phyloP scores from a whole-genome alignment of 2,888 invertebrate genomes.

The Drosophila merina region DNA sequence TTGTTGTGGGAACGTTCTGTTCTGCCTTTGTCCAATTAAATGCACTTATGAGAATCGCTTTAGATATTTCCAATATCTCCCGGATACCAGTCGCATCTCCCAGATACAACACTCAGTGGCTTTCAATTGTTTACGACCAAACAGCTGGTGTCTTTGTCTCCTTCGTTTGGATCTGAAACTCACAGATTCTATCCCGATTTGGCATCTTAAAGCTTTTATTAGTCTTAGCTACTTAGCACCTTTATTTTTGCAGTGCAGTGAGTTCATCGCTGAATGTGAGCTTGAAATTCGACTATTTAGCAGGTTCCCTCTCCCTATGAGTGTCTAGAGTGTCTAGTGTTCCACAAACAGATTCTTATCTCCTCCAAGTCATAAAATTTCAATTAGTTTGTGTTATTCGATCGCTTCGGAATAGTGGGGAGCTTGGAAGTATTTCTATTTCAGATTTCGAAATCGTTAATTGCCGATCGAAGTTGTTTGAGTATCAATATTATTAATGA shows the following conservation, averaged over 20 bases:
- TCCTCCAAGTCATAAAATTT: slow-evolving; percentile 58
- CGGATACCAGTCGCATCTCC: slow-evolving; percentile 17
- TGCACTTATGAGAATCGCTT: slow-evolving; percentile 61
- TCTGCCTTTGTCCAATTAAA: slow-evolving; percentile 32
- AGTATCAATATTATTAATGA: no score
- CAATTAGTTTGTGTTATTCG: slow-evolving; percentile 57
- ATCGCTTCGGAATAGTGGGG: slow-evolving; percentile 1
- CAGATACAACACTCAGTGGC: slow-evolving; percentile 30
- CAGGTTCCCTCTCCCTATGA: slow-evolving; percentile 29
- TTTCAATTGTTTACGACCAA: slow-evolving; percentile 50
- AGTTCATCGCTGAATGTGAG: slow-evolving; percentile 62
- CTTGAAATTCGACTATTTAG: slow-evolving; percentile 36
- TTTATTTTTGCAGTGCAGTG: slow-evolving; percentile 51
- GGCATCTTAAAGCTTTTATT: slow-evolving; percentile 15
- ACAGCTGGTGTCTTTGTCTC: slow-evolving; percentile 52
- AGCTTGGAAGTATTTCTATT: no score
- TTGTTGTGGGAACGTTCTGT: not conserved
- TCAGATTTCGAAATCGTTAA: slow-evolving; percentile 3
- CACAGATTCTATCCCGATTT: not conserved
- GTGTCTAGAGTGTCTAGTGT: slow-evolving; percentile 12
- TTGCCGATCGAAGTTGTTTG: not conserved
- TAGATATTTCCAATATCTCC: slow-evolving; percentile 28
- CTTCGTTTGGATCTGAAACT: slow-evolving; percentile 1
- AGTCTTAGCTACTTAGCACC: slow-evolving; percentile 54
- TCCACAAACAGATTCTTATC: slow-evolving; percentile 66